Conservation (phyloP, 2,888 invertebrate genomes). For the Bombylius discolor region DNA sequence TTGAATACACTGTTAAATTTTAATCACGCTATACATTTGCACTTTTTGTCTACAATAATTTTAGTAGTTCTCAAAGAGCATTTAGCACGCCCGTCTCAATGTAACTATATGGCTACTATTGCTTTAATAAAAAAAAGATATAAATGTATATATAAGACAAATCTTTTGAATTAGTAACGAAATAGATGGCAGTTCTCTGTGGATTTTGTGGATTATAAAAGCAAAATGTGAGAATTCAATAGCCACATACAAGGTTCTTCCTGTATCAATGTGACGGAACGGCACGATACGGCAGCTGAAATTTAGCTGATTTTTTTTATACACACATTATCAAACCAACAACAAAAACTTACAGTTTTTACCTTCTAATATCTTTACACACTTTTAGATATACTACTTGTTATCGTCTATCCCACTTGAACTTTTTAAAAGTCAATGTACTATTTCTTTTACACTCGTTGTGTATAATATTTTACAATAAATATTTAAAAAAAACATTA, state of each 20-base stretch:
- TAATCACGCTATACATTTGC: too few relatives aligned
- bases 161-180: background rate
- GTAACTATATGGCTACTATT: background rate
- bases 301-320: too few relatives aligned
- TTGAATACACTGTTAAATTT: too few relatives aligned
- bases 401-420: background rate
- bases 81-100: background rate
- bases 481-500: background rate
- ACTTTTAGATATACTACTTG: too few relatives aligned
- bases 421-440: background rate
- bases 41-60: too few relatives aligned
- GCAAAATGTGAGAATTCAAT: conserved; percentile 16
- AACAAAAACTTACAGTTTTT: too few relatives aligned
- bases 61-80: too few relatives aligned
- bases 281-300: background rate
- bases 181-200: background rate
- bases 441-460: background rate
- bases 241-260: conserved; percentile 33
- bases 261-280: conserved; percentile 20
- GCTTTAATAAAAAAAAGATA: background rate
- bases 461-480: background rate
- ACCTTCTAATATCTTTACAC: too few relatives aligned
- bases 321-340: too few relatives aligned
- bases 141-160: background rate
- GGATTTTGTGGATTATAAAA: conserved; percentile 5